A percentile compares a stretch with the other conserved stretches of the same genome.
phyloP scores from a whole-genome alignment of 1,140 invertebrate species.

The Pararge aegeria region DNA sequence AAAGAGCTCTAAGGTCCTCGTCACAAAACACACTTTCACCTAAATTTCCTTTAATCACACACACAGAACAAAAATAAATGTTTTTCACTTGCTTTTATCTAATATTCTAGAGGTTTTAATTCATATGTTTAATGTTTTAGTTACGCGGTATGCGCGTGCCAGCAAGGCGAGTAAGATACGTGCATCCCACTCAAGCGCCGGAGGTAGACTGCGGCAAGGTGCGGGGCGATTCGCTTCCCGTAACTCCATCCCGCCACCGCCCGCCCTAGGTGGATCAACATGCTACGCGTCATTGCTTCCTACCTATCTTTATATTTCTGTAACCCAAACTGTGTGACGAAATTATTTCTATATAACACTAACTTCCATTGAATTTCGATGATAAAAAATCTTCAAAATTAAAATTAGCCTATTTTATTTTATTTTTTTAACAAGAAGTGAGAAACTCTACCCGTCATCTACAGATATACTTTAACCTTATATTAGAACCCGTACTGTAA shows the following conservation, averaged over 20 bases:
- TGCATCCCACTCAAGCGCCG: slow-evolving; percentile 8
- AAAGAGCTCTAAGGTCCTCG: slow-evolving; percentile 3
- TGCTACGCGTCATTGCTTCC: slow-evolving; percentile 30
- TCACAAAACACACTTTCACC: slow-evolving; percentile 22
- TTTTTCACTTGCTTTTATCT: slow-evolving; percentile 14
- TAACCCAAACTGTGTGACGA: slow-evolving; percentile 19
- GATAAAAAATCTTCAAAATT: no score
- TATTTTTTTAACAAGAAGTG: no score
- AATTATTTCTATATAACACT: no score
- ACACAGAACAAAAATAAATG: slow-evolving; percentile 11
- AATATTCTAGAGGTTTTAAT: slow-evolving; percentile 28
- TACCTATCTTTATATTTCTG: slow-evolving; percentile 30
- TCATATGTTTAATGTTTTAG: slow-evolving; percentile 28
- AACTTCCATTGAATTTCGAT: no score
- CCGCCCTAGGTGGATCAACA: slow-evolving; percentile 38
- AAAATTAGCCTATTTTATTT: no score
- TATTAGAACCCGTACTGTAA: no score
- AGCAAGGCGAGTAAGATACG: slow-evolving; percentile 5
- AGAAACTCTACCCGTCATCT: no score
- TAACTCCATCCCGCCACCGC: slow-evolving; percentile 26
- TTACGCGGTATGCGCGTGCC: slow-evolving; percentile 18
- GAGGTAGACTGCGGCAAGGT: slow-evolving; percentile 41
- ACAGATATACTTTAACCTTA: no score
- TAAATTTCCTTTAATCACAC: slow-evolving; percentile 7
- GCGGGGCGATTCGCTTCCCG: slow-evolving; percentile 11